These are phyloP conservation scores for Danaus plexippus DNA, from an alignment of 1,140 invertebrate genomes.

Conservation along the genomic window DNA sequence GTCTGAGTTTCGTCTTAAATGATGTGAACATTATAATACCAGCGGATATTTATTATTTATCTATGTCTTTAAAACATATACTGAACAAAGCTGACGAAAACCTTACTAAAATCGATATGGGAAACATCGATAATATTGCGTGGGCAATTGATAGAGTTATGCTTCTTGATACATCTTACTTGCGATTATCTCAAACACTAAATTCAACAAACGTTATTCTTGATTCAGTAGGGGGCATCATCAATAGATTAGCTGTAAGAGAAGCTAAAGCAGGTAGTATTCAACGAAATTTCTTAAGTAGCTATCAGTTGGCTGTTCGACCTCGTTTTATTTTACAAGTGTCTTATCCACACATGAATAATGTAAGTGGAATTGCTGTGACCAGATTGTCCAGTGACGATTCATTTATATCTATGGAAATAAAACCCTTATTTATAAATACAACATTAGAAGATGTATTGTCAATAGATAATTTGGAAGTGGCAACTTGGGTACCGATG, in stretches of 20 bases:
- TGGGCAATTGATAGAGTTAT: constrained; percentile 67
- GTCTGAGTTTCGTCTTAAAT: constrained; percentile 42
- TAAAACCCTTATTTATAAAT: constrained; percentile 63
- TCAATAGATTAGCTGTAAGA: constrained; percentile 45
- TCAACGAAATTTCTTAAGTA: constrained; percentile 13
- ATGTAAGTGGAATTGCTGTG: constrained; percentile 74
- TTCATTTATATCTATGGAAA: constrained; percentile 58
- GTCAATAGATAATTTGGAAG: constrained; percentile 62
- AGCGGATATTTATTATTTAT: constrained; percentile 70
- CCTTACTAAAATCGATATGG: constrained; percentile 44
- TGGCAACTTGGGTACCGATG: constrained; percentile 71
- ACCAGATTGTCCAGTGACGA: constrained; percentile 30
- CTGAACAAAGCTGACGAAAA: constrained; percentile 43
- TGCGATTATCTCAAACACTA: constrained; percentile 61
- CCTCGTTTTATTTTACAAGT: constrained; percentile 68
- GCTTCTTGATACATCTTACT: constrained; percentile 53
- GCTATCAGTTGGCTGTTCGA: constrained; percentile 49
- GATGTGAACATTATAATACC: constrained; percentile 59
- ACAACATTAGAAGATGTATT: constrained; percentile 61
- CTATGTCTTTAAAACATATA: constrained; percentile 64
- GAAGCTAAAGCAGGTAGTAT: constrained; percentile 16
- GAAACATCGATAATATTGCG: constrained; percentile 63
- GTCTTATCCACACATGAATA: constrained; percentile 68
- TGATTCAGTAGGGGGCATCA: constrained; percentile 64
- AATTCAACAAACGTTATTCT: constrained; percentile 73